Base-by-base conservation (phyloP, 2,888 invertebrate genomes). In the Tetragnatha montana region DNA sequence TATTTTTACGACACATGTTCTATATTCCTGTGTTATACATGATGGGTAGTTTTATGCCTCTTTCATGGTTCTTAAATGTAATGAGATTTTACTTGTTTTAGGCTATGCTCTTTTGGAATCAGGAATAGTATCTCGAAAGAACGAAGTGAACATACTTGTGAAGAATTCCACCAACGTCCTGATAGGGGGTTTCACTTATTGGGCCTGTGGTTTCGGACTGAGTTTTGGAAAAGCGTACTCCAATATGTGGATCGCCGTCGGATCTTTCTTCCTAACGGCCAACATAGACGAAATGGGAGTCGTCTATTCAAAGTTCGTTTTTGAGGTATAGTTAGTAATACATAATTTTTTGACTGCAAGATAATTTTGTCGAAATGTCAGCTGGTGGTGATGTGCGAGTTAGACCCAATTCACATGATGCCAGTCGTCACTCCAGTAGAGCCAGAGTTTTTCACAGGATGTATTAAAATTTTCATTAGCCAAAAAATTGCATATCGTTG, bases 71-170 rank as follows among this genome's bases (percentile, higher is more conserved):
- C 6, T 8, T 10, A 60, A 60, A 8, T 17, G 6, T 0, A 10
- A 8, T 60, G 10, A 4, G 4, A 60, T 60, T 60, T 60, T 60
- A 0, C 17, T 35, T 4, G 75, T 75, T 91, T 6, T 92, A 97
- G 98, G 98, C 35, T 98, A 98, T 93, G 98, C 98, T 0, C 96
- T 98, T 96, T 94, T 98, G 92, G 98, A 98, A 93, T 97, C 97
- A 0, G 98, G 98, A 0, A 97, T 97, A 92, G 98, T 98, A 6
- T 92, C 92, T 8, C 68, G 92, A 0, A 92, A 92, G 60, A 98
- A 98, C 93, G 98, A 98, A 94, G 98, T 98, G 0, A 98, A 98
- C 93, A 98, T 99, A 89, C 98, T 98, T 98, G 97, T 98, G 96
- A 98, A 98, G 93, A 98, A 98, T 93, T 96, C 98, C 0, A 97